These are phyloP conservation scores for Scolopax bukidnonensis DNA, from an alignment of 2,797 vertebrate genomes.

Conservation along the genomic window DNA sequence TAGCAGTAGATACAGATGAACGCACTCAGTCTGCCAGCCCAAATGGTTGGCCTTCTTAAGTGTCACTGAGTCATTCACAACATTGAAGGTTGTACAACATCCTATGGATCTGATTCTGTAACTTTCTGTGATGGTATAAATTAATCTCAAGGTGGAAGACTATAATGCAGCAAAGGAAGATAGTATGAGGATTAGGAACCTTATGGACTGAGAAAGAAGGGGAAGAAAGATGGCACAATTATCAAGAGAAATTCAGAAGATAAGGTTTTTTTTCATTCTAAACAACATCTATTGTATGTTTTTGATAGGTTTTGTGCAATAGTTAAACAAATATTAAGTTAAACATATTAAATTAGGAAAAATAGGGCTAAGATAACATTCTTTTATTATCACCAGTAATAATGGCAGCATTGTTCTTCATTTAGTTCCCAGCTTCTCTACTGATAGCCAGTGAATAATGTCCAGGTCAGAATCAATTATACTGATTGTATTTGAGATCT, in stretches of 20 bases:
- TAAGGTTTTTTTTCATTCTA: background rate
- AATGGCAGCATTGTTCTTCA: background rate
- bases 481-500: background rate
- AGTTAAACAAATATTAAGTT: background rate
- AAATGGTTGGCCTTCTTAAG: background rate
- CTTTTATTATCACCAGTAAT: background rate
- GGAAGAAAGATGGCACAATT: background rate
- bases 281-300: background rate
- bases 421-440: background rate
- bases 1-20: background rate
- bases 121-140: background rate
- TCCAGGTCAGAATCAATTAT: background rate
- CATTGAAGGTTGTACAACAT: background rate
- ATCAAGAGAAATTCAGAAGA: background rate
- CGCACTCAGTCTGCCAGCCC: background rate
- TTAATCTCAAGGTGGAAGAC: background rate
- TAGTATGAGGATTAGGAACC: background rate
- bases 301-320: background rate
- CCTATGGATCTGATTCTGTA: background rate
- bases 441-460: background rate
- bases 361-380: background rate
- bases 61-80: background rate
- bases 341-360: background rate
- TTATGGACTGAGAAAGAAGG: background rate
- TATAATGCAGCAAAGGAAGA: background rate